A percentile compares a stretch with the other conserved stretches of the same genome.
These are phyloP conservation scores for Cremastinae sp. DNA, from an alignment of 2,888 invertebrate genomes.

Conservation along the genomic window DNA sequence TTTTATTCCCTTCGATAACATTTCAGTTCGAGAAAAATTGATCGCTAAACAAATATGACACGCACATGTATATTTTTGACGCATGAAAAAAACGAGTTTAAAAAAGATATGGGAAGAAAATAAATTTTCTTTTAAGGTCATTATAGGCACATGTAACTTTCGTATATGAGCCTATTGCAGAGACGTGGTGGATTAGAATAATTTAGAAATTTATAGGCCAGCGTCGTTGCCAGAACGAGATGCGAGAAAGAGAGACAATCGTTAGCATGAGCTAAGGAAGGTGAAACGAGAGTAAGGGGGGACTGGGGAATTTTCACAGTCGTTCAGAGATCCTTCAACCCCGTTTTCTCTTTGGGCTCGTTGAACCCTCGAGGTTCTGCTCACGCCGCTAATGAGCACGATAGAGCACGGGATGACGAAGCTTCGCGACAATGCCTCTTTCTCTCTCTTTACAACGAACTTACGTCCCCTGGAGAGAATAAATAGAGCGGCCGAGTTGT, in stretches of 20 bases:
- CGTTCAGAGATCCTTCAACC: conserved; percentile 49
- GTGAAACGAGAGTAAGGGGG: too few species aligned
- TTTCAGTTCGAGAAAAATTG: too few species aligned
- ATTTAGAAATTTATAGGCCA: conserved; percentile 58
- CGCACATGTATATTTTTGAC: neutral
- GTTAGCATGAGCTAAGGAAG: conserved; percentile 25
- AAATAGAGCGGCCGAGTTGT: conserved; percentile 52
- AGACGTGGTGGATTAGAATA: conserved; percentile 50
- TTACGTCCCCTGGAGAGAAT: conserved; percentile 35
- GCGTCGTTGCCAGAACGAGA: conserved; percentile 19
- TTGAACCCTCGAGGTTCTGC: conserved; percentile 31
- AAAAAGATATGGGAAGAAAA: conserved; percentile 14
- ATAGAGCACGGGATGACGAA: conserved; percentile 54
- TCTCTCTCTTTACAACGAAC: neutral
- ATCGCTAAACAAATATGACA: too few species aligned
- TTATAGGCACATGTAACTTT: conserved; percentile 25
- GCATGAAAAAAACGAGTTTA: neutral
- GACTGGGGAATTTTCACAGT: neutral
- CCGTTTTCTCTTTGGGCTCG: conserved; percentile 11
- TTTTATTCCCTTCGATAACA: too few species aligned
- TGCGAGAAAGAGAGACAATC: conserved; percentile 23
- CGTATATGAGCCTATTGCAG: conserved; percentile 19
- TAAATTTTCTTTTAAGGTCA: neutral
- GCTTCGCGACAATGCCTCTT: conserved; percentile 43
- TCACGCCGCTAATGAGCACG: conserved; percentile 56